Percentiles rank a stretch among this genome's conserved stretches.
Conservation (phyloP, 30 jellyfish, hydroid and myxozoan genomes). For the Rhopilema esculentum region DNA sequence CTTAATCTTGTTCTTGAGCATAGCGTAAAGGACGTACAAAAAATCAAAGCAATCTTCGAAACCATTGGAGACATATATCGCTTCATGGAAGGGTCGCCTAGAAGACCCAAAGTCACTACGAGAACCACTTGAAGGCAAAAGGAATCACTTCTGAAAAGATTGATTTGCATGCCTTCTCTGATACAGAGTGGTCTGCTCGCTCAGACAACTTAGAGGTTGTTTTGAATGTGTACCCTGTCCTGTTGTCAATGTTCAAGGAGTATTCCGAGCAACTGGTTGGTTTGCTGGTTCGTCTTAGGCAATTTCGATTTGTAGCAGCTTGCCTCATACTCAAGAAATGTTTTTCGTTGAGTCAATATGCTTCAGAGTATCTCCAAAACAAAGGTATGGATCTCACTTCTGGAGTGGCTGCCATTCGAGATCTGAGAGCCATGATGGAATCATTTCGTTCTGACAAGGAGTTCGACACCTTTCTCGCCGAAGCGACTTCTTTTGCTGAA, state of each 20-base stretch:
- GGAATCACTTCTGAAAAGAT: constrained; percentile 20
- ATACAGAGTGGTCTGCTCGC: constrained; percentile 35
- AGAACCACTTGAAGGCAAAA: constrained; percentile 5
- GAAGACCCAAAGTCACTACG: constrained; percentile 7
- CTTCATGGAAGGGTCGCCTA: constrained; percentile 59
- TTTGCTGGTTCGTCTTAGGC: constrained; percentile 13
- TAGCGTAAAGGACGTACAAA: constrained; percentile 15
- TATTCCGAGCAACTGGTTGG: background rate
- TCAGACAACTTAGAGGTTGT: constrained; percentile 37
- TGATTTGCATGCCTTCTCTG: constrained; percentile 27
- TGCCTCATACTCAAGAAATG: constrained; percentile 19
- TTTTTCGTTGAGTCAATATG: background rate
- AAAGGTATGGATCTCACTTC: constrained; percentile 22
- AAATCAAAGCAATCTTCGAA: constrained; percentile 19
- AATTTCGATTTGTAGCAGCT: constrained; percentile 35
- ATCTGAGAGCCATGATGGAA: constrained; percentile 28
- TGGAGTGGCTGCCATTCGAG: constrained; percentile 34
- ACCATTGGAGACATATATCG: constrained; percentile 38
- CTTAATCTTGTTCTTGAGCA: constrained; percentile 33
- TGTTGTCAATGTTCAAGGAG: constrained; percentile 1
- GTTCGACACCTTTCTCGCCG: constrained; percentile 1
- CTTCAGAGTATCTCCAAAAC: constrained; percentile 22
- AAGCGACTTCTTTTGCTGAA: constrained; percentile 29
- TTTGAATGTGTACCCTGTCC: background rate
- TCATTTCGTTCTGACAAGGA: constrained; percentile 13